These are phyloP conservation scores for Steatornis caripensis DNA, from an alignment of 2,113 vertebrate species.

Conservation along the genomic window DNA sequence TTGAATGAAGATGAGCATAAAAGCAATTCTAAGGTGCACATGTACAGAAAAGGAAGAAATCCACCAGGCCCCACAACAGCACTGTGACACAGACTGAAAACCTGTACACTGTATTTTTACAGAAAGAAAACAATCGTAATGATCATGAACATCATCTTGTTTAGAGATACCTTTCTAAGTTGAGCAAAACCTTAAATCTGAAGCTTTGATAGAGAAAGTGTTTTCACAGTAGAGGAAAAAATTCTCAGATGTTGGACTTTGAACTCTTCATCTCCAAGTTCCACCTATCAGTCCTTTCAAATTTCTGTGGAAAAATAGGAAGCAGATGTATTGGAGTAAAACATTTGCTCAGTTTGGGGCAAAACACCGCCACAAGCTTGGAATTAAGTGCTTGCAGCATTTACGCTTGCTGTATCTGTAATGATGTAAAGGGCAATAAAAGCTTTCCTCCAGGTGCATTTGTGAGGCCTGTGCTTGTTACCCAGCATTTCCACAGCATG, in stretches of 20 bases:
- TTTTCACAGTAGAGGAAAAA: neutral
- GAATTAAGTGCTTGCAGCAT: neutral
- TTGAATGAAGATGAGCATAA: neutral
- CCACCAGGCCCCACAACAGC: neutral
- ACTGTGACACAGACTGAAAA: neutral
- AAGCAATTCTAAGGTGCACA: neutral
- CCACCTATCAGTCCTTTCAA: neutral
- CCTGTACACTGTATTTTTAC: neutral
- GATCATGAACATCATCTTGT: neutral
- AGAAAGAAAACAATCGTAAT: neutral
- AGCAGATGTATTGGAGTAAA: neutral
- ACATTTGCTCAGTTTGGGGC: neutral
- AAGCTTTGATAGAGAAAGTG: neutral
- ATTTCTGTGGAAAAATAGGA: neutral
- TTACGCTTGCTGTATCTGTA: neutral
- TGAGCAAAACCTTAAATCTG: neutral
- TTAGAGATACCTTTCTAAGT: neutral
- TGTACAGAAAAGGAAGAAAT: neutral
- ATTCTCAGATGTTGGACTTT: neutral
- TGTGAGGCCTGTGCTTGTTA: neutral
- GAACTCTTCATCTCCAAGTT: neutral
- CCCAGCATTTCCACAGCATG: neutral
- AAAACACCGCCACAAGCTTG: neutral
- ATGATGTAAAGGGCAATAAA: neutral
- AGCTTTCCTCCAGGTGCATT: neutral